A percentile compares a stretch with the other conserved stretches of the same genome.
These are phyloP conservation scores for Nemopilema nomurai DNA, from an alignment of 30 jellyfish, hydroid and myxozoan species.

Conservation along the genomic window DNA sequence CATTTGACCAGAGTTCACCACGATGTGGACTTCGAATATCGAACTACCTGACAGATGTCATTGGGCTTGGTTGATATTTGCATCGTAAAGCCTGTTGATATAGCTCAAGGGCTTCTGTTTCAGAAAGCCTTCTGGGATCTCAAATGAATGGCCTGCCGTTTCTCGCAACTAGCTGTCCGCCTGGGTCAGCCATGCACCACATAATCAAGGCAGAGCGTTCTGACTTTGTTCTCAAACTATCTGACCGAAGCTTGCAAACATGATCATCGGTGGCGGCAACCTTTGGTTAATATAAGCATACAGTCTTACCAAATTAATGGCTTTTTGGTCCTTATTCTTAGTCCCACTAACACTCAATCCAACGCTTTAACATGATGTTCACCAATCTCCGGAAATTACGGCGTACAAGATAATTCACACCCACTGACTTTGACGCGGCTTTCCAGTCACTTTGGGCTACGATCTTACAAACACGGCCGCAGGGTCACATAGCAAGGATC, in stretches of 20 bases:
- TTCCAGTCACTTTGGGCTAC: not conserved
- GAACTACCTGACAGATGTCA: no score
- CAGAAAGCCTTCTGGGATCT: not conserved
- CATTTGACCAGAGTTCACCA: no score
- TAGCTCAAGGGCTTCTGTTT: no score
- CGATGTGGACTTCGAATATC: no score
- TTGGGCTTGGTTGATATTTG: no score
- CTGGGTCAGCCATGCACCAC: not conserved
- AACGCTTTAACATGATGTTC: not conserved
- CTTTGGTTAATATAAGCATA: not conserved
- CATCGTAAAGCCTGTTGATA: no score
- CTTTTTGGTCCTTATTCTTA: not conserved
- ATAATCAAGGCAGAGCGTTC: not conserved
- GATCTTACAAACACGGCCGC: not conserved
- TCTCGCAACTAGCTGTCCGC: not conserved
- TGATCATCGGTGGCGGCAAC: not conserved
- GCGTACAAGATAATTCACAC: not conserved
- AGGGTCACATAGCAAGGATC: not conserved
- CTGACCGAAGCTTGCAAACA: not conserved
- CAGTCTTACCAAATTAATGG: not conserved
- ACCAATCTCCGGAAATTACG: conserved; percentile 17
- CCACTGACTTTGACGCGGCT: not conserved
- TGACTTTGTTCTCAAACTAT: not conserved
- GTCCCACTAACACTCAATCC: conserved; percentile 20
- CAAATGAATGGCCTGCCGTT: not conserved